Evolutionary conservation across 2,888 invertebrate species (phyloP), one percentile per base, ranked within the genome.

Genomic region (Neoitamus cyanurus): DNA sequence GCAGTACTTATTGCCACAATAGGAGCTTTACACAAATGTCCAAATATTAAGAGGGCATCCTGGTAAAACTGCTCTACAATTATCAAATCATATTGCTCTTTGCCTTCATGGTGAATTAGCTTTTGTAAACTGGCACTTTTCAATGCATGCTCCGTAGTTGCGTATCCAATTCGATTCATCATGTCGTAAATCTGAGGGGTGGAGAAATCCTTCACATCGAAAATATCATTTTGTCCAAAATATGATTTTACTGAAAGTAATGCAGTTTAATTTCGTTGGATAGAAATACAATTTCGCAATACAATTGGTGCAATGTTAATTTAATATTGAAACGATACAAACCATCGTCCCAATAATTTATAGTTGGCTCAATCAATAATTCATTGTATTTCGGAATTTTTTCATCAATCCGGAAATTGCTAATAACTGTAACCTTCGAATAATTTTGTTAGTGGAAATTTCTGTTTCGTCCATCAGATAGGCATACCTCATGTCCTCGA

Each of bases 401-500:
- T 48, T 91, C 91, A n/a, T 89, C 89, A 58, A 91, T 86, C 0
- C 89, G 88, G 85, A 88, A 90, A 30, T 89, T 89, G 15, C 89
- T 89, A n/a, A 89, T 88, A 1, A 90, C 87, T 2, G 90, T 90
- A 1, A 91, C 88, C 90, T 90, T n/a, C 68, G 30, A 5, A 58
- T 20, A 68, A 34, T 42, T 20, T 87, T 31, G 4, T 42, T 42
- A 3, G 1, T 15, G 13, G 1, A 6, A n/a, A n/a, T n/a, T n/a
- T 15, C 9, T 34, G 7, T 36, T 73, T 0, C 5, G 7, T 36
- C 7, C 20, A 72, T 72, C 9, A n/a, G 34, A 31, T 31, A 15
- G 15, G 36, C 4, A 37, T n/a, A 93, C 91, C 83, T 91, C 91
- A 86, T 93, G 93, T 1, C 93, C 92, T 36, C 90, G 89, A 31